These are phyloP conservation scores for Amyelois transitella DNA, from an alignment of 1,140 invertebrate species.

Conservation along the genomic window DNA sequence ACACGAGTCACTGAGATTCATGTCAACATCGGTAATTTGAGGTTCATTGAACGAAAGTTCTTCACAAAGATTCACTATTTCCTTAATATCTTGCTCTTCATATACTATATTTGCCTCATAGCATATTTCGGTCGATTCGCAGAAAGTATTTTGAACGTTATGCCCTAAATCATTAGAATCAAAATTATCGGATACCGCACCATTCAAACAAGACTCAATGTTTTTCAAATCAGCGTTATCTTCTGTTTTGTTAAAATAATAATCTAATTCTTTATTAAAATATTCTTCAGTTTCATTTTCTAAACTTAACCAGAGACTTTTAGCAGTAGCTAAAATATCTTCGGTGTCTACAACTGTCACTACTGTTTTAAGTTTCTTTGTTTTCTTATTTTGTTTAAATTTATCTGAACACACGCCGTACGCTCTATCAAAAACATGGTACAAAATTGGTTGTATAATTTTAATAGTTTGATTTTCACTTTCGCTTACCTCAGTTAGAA, in stretches of 20 bases:
- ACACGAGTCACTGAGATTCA: background rate
- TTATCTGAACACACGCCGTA: constrained; percentile 19
- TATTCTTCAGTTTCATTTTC: background rate
- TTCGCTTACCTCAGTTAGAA: constrained; percentile 37
- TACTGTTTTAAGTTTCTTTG: constrained; percentile 34
- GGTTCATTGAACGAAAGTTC: constrained; percentile 3
- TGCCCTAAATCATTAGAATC: background rate
- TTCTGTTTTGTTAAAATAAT: background rate
- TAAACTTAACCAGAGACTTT: constrained; percentile 18
- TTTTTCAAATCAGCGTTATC: background rate
- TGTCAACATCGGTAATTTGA: background rate
- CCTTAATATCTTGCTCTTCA: background rate
- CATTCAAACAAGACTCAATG: constrained; percentile 1
- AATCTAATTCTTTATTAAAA: background rate
- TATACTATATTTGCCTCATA: background rate
- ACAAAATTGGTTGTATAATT: constrained; percentile 45
- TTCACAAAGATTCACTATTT: background rate
- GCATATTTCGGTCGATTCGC: background rate
- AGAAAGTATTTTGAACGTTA: background rate
- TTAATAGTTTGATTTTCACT: constrained; percentile 25
- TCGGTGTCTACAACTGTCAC: constrained; percentile 55
- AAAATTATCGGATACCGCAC: background rate
- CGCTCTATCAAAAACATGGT: constrained; percentile 48
- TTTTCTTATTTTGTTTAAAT: constrained; percentile 18
- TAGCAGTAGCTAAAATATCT: constrained; percentile 57